Evolutionary conservation across 2,888 invertebrate genomes (phyloP), one percentile per base, ranked within the genome.

Genomic region (Fragum whitleyi): DNA sequence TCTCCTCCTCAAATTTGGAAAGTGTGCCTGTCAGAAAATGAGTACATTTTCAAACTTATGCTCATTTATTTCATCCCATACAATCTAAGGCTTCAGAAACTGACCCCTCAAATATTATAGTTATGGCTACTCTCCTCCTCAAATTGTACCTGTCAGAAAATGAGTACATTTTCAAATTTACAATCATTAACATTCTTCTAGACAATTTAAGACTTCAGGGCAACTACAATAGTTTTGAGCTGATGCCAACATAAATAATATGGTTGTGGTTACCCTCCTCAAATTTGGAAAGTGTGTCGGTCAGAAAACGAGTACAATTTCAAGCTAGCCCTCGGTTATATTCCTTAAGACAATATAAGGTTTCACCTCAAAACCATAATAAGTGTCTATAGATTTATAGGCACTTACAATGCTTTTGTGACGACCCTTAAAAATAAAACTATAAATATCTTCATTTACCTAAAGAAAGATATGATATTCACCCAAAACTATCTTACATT

Each of bases 71-170:
- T 21, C 28, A 65, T 32, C 19, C 26, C 28, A 28, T 26, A n/a
- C n/a, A n/a, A n/a, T n/a, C n/a, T n/a, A n/a, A n/a, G n/a, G n/a
- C n/a, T n/a, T n/a, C n/a, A n/a, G n/a, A n/a, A n/a, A n/a, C n/a
- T n/a, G n/a, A n/a, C n/a, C n/a, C n/a, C n/a, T n/a, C n/a, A 84
- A 69, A 91, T 82, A 81, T 87, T 89, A 85, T 89, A 90, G 86
- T 90, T 90, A 79, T 81, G 68, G 51, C 86, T 78, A 28, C 86
- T 81, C 61, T 86, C 87, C 42, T 75, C 81, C 55, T 67, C 76
- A 53, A 53, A 47, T 36, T 42, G 73, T 55, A 42, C 84, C 84
- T 84, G 79, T 81, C 68, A 72, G 78, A 81, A 83, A 80, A 36
- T 69, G 26, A 76, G 29, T 55, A 65, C 28, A 47, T 47, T 62